Percentiles rank a stretch among this genome's conserved stretches.
Conservation (phyloP, 2,113 vertebrate genomes). For the Saguinus imperator region DNA sequence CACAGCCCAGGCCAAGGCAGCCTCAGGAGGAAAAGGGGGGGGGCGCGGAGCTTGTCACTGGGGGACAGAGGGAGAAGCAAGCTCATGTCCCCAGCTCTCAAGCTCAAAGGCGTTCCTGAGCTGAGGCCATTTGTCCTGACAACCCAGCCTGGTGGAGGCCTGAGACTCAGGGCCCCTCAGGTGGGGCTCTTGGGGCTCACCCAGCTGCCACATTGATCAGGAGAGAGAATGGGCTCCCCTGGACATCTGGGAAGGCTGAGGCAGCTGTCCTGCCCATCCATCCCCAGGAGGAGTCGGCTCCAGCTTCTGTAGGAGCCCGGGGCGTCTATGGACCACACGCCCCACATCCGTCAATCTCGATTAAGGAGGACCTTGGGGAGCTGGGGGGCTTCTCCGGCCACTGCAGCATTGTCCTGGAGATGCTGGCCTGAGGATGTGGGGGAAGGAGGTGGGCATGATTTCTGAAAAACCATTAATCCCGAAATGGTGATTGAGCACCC, state of each 20-base stretch:
- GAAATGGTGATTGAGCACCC: not conserved
- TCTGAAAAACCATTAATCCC: slow-evolving; percentile 51
- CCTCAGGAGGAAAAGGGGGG: not conserved
- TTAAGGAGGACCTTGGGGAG: slow-evolving; percentile 50
- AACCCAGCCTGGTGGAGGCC: not conserved
- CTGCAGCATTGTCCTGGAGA: slow-evolving; percentile 42
- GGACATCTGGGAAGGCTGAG: slow-evolving; percentile 59
- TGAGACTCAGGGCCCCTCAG: not conserved
- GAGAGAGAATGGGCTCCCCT: not conserved
- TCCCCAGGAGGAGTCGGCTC: not conserved
- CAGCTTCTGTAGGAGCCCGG: not conserved
- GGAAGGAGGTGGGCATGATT: slow-evolving; percentile 8
- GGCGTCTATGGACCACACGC: not conserved
- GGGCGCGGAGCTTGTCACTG: not conserved
- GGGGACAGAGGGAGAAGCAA: no score
- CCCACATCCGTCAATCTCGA: slow-evolving; percentile 66
- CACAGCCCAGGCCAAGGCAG: not conserved
- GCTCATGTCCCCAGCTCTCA: not conserved
- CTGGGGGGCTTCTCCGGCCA: not conserved
- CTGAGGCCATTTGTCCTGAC: not conserved
- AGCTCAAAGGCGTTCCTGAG: not conserved
- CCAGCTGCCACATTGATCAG: not conserved
- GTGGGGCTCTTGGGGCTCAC: not conserved
- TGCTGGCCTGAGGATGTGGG: slow-evolving; percentile 4
- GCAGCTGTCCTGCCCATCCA: slow-evolving; percentile 53